These are phyloP conservation scores for Druceiella hillmani DNA, from an alignment of 2,888 invertebrate species.

Conservation along the genomic window DNA sequence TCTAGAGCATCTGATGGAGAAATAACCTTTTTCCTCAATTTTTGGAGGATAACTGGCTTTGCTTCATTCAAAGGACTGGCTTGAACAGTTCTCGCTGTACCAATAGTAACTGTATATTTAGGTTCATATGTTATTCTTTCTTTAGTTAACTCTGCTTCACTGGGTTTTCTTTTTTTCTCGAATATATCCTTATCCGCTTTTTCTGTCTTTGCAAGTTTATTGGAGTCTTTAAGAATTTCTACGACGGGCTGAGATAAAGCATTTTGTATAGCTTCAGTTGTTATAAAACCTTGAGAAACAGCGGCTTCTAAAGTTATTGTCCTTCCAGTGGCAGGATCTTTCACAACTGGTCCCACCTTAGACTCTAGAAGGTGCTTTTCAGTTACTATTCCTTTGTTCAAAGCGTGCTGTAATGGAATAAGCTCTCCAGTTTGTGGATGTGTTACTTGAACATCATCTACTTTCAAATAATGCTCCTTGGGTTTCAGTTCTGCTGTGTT, in stretches of 20 bases:
- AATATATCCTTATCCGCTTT: conserved; percentile 22
- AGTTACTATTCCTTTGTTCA: too few species aligned
- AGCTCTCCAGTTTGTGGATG: conserved; percentile 22
- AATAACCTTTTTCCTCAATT: conserved; percentile 70
- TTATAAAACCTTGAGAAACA: conserved; percentile 50
- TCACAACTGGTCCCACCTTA: too few species aligned
- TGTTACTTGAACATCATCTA: too few species aligned
- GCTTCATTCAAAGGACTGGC: conserved; percentile 56
- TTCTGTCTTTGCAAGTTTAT: conserved; percentile 18
- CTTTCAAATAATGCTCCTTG: conserved; percentile 29
- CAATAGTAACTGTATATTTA: conserved; percentile 60
- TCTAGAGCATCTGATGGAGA: conserved; percentile 72
- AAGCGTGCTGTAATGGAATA: conserved; percentile 29
- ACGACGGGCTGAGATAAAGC: conserved; percentile 39
- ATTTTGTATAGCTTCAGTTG: conserved; percentile 48
- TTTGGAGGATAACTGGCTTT: conserved; percentile 68
- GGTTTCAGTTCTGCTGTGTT: conserved; percentile 26
- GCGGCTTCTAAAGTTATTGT: conserved; percentile 56
- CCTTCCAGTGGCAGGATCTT: conserved; percentile 42
- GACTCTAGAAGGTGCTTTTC: too few species aligned
- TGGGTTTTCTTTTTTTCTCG: conserved; percentile 34
- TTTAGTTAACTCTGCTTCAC: conserved; percentile 55
- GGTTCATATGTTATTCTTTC: conserved; percentile 55
- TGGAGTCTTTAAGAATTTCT: conserved; percentile 27
- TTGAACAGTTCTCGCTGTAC: conserved; percentile 51